Conservation (phyloP, 2,888 invertebrate species). For the Acheta domesticus region DNA sequence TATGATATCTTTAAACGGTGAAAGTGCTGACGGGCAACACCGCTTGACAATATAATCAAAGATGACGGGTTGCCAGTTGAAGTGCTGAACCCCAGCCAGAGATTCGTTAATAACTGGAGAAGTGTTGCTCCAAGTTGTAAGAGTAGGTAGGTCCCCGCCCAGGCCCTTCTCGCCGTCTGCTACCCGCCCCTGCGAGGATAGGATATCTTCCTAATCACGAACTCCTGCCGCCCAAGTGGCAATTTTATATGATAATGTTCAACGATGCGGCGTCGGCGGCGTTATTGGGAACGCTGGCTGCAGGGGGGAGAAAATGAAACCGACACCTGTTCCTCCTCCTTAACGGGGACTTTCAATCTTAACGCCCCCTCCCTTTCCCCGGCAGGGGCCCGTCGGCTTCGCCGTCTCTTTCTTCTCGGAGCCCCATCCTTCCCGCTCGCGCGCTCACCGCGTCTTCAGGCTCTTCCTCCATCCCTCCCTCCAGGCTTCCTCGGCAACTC, state of each 20-base stretch:
- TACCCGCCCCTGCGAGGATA: background rate
- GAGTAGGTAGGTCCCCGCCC: background rate
- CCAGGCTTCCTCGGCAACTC: too few relatives aligned
- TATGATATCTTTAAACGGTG: too few relatives aligned
- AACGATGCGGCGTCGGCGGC: conserved; percentile 5
- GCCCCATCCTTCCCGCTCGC: background rate
- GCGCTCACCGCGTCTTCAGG: background rate
- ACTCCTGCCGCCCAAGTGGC: conserved; percentile 7
- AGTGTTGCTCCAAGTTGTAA: too few relatives aligned
- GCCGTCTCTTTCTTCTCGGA: background rate
- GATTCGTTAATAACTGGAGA: background rate
- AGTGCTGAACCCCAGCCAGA: background rate
- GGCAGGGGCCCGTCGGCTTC: background rate
- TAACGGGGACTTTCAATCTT: conserved; percentile 18
- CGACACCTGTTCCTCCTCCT: conserved; percentile 10
- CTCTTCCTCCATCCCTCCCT: too few relatives aligned
- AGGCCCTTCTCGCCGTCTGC: background rate
- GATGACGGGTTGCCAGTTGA: background rate
- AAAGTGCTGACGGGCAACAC: background rate
- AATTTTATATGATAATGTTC: conserved; percentile 18
- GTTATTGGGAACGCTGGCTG: conserved; percentile 9
- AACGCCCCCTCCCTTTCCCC: background rate
- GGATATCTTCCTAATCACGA: conserved; percentile 10
- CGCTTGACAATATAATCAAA: too few relatives aligned
- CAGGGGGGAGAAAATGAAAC: conserved; percentile 18